Conservation (phyloP, 2,888 invertebrate genomes). For the Tachina grossa region DNA sequence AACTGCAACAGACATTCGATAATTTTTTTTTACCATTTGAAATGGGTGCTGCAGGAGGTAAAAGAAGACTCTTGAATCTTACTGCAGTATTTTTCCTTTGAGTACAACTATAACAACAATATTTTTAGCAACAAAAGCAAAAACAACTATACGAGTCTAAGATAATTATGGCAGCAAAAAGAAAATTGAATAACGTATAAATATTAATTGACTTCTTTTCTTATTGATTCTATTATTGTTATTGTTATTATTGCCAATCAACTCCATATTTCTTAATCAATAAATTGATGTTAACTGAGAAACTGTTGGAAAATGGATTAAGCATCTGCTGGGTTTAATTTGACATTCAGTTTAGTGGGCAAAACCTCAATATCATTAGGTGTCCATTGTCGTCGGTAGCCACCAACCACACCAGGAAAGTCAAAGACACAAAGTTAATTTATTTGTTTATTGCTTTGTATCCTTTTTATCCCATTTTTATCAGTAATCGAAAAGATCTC, state of each 20-base stretch:
- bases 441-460: constrained; percentile 49
- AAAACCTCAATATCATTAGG: constrained; percentile 68
- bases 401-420: constrained; percentile 8
- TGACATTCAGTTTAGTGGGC: constrained; percentile 68
- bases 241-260: constrained; percentile 42
- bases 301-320: neutral
- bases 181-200: constrained; percentile 53
- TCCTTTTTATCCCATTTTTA: constrained; percentile 28
- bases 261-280: constrained; percentile 10
- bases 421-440: constrained; percentile 60
- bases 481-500: constrained; percentile 65
- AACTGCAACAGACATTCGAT: constrained; percentile 41
- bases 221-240: constrained; percentile 18
- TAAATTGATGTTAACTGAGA: constrained; percentile 12
- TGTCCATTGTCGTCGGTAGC: constrained; percentile 47
- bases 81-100: constrained; percentile 10
- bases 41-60: constrained; percentile 59
- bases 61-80: neutral
- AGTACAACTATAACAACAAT: neutral
- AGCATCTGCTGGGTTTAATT: constrained; percentile 67
- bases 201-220: constrained; percentile 16
- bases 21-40: neutral
- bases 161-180: constrained; percentile 10
- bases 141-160: neutral
- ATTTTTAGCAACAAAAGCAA: neutral